Evolutionary conservation across 2,888 invertebrate species (phyloP).

Genomic region (Lasioglossum leucozonium): DNA sequence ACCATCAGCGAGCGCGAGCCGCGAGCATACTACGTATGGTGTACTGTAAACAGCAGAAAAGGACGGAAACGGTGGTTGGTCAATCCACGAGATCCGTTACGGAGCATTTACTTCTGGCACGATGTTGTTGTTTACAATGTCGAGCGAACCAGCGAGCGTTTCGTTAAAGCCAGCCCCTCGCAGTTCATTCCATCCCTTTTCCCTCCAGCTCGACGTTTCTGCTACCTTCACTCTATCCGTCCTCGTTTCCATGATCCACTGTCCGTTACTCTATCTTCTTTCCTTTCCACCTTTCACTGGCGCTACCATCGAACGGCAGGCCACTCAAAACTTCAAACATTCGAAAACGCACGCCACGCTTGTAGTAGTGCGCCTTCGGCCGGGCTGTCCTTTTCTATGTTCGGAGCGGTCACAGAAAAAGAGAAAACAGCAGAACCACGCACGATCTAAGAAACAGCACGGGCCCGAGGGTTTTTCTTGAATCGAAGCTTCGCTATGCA

Average conservation of each 20-base stretch:
- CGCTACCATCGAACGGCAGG: background rate
- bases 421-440: no score
- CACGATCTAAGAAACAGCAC: no score
- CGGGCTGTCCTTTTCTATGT: no score
- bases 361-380: no score
- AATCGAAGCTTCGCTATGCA: no score
- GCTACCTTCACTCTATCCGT: conserved; percentile 7
- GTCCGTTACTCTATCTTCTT: conserved; percentile 14
- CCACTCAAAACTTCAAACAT: conserved; percentile 12
- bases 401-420: no score
- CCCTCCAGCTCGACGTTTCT: background rate
- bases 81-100: conserved; percentile 69
- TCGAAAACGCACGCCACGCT: conserved; percentile 9
- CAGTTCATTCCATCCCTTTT: conserved; percentile 30
- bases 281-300: background rate
- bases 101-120: conserved; percentile 59
- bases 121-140: conserved; percentile 66
- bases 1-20: conserved; percentile 17
- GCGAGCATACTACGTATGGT: conserved; percentile 32
- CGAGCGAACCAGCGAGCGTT: conserved; percentile 44
- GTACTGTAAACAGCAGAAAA: conserved; percentile 33
- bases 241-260: conserved; percentile 23
- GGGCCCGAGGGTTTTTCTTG: no score
- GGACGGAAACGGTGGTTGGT: conserved; percentile 71
- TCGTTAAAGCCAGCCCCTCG: conserved; percentile 44